Base-by-base conservation (phyloP, 2,113 vertebrate genomes). In the Lampris incognitus region DNA sequence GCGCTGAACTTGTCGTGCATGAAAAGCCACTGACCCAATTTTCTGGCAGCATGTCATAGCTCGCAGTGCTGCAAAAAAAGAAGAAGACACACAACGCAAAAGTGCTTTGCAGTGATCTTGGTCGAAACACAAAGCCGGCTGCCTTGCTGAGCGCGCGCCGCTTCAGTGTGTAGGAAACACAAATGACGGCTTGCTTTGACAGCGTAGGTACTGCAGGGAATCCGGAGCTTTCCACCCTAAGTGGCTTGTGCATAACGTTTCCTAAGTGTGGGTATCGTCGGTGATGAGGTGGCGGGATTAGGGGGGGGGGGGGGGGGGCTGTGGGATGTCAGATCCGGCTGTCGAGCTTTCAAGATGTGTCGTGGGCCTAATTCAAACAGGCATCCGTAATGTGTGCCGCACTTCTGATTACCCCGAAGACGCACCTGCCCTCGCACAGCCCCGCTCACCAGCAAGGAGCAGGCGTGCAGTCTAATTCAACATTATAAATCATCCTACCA, bases 21-120 rank as follows among this genome's bases (percentile, higher is more conserved):
- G 70, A 74, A 79, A 81, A 73, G 82, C 66, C 60, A 74, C 65
- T 90, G 87, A 87, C 82, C 77, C 67, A 88, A 48, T 82, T 92
- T 75, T 58, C 51, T 37, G 48, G 40, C 69, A 58, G 66, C 1
- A 57, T 74, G 61, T 75, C 67, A 67, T 67, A 74, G 59, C 66
- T 81, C 3, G 1, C 62, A 51, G 69, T 6, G 1, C 11, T 1
- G 1, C 10, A 64, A 50, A 54, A 82, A 57, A 6, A 6, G 4
- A 66, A 57, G 64, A 57, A 64, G 38, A 4, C 5, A 66, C 42
- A 59, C 65, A 56, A 71, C 40, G 2, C 9, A 50, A 58, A 62
- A 54, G 41, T 10, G 24, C 63, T 65, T 74, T 75, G 48, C 68
- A 55, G 69, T 78, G 61, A 71, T 61, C 13, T 39, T 4, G 8